Evolutionary conservation across 2,888 invertebrate genomes (phyloP).

Genomic region (Nomada fabriciana): DNA sequence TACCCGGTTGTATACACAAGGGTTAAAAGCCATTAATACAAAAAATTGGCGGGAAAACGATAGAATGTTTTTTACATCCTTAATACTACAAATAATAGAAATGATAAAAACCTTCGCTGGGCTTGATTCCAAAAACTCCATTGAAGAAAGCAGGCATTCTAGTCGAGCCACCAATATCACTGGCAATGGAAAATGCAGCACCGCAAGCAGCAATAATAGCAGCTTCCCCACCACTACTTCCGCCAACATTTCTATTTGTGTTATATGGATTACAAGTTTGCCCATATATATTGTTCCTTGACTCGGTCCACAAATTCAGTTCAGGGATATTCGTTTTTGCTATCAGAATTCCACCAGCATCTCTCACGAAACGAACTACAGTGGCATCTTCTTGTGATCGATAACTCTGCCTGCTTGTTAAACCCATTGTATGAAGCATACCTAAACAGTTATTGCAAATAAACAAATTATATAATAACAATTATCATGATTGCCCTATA

Average conservation of each 20-base stretch:
- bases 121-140: conserved; percentile 94
- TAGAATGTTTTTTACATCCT: too few relatives aligned
- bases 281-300: conserved; percentile 94
- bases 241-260: conserved; percentile 93
- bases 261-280: conserved; percentile 97
- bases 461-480: not conserved
- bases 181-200: conserved; percentile 93
- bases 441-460: conserved; percentile 63
- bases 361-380: conserved; percentile 89
- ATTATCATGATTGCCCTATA: not conserved
- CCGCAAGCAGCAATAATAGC: conserved; percentile 92
- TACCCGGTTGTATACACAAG: too few relatives aligned
- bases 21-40: not conserved
- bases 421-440: conserved; percentile 89
- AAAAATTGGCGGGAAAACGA: not conserved
- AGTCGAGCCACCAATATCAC: conserved; percentile 98
- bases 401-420: conserved; percentile 87
- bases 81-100: conserved; percentile 65
- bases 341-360: conserved; percentile 94
- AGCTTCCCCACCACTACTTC: conserved; percentile 96
- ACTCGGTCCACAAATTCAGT: conserved; percentile 96
- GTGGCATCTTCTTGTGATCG: conserved; percentile 92
- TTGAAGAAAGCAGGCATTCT: conserved; percentile 96
- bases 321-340: conserved; percentile 97
- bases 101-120: conserved; percentile 86